phyloP scores from a whole-genome alignment of 2,797 vertebrate species.

The Nannoperca obscura region DNA sequence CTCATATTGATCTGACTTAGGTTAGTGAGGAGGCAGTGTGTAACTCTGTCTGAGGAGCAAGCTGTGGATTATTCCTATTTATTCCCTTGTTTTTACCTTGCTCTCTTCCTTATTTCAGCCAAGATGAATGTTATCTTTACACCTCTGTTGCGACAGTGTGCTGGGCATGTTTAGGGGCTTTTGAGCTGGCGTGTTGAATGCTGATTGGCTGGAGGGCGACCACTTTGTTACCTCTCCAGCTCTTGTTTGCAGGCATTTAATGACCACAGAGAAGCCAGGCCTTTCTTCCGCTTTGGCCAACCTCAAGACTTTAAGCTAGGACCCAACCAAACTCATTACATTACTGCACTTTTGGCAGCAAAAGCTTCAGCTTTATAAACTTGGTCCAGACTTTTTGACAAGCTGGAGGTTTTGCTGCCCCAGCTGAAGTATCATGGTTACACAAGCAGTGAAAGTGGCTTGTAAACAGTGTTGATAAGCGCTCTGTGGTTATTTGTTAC shows the following conservation, averaged over 20 bases:
- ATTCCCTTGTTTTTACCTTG: conserved; percentile 33
- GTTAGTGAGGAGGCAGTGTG: conserved; percentile 5
- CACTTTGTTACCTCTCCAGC: conserved; percentile 33
- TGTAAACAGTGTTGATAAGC: conserved; percentile 59
- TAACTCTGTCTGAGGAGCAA: conserved; percentile 27
- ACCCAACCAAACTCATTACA: conserved; percentile 37
- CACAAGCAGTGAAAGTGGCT: conserved; percentile 53
- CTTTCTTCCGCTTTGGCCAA: conserved; percentile 21
- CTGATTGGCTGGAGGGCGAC: conserved; percentile 13
- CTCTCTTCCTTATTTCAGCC: conserved; percentile 11
- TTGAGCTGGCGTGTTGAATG: conserved; percentile 25
- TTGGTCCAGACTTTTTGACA: conserved; percentile 33
- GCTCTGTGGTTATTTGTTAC: conserved; percentile 60
- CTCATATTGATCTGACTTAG: conserved; percentile 40
- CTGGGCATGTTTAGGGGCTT: not conserved
- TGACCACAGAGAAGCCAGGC: conserved; percentile 31
- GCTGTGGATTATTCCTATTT: conserved; percentile 34
- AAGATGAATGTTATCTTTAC: conserved; percentile 18
- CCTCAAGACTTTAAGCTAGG: conserved; percentile 16
- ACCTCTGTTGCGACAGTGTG: not conserved
- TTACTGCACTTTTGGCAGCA: conserved; percentile 45
- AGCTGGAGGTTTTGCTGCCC: conserved; percentile 24
- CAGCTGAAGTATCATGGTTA: conserved; percentile 49
- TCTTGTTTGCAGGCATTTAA: conserved; percentile 45
- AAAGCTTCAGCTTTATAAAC: conserved; percentile 17